phyloP scores from a whole-genome alignment of 2,888 invertebrate species.

The Patella ulyssiponensis region DNA sequence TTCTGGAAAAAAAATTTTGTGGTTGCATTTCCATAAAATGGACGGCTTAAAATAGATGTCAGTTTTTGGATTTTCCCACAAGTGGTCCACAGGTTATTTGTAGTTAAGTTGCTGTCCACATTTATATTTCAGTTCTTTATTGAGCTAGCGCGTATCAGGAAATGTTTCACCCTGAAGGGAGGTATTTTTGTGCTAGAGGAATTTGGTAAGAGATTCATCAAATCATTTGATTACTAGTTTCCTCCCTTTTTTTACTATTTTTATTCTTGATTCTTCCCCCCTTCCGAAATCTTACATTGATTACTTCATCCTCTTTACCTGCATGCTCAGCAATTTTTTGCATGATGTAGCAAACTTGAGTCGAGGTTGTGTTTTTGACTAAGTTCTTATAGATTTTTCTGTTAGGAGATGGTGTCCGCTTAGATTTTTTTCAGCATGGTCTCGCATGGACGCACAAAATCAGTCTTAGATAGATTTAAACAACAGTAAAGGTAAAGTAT shows the following conservation, averaged over 20 bases:
- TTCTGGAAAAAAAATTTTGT: slow-evolving; percentile 14
- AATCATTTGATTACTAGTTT: slow-evolving; percentile 23
- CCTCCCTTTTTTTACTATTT: slow-evolving; percentile 36
- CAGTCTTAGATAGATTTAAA: too few species aligned
- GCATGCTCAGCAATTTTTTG: background rate
- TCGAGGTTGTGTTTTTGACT: too few species aligned
- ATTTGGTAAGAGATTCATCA: slow-evolving; percentile 88
- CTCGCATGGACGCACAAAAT: too few species aligned
- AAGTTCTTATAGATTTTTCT: too few species aligned
- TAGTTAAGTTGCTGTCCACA: slow-evolving; percentile 60
- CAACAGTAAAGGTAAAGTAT: too few species aligned
- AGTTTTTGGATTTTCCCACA: slow-evolving; percentile 16
- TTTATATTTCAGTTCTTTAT: slow-evolving; percentile 95
- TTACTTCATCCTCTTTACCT: background rate
- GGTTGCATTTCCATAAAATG: background rate
- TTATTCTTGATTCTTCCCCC: slow-evolving; percentile 36
- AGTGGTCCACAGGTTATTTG: slow-evolving; percentile 37
- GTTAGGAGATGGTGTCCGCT: too few species aligned
- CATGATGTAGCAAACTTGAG: too few species aligned
- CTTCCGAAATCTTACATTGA: slow-evolving; percentile 24
- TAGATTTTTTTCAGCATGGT: too few species aligned
- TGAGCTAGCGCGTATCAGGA: slow-evolving; percentile 97
- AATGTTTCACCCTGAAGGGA: slow-evolving; percentile 99
- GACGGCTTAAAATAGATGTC: too few species aligned
- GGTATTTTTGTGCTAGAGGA: slow-evolving; percentile 99